Conservation (phyloP, 2,113 vertebrate genomes). For the Prietella phreatophila region DNA sequence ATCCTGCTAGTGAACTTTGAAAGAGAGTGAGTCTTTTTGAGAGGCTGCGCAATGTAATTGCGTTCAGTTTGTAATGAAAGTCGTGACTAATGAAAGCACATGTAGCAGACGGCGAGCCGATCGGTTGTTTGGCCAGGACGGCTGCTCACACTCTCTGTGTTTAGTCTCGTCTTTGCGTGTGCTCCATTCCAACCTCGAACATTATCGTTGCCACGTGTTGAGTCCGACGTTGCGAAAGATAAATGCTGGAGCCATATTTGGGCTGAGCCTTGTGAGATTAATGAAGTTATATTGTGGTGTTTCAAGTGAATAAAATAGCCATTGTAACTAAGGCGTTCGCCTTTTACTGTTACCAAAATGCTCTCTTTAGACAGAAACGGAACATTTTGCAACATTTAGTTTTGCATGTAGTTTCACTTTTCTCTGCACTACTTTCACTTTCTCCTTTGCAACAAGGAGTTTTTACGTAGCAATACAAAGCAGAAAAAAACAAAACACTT, state of each 20-base stretch:
- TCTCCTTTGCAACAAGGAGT: not conserved
- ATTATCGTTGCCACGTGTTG: conserved; percentile 15
- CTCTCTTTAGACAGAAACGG: not conserved
- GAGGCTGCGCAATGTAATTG: not conserved
- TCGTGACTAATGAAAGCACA: not conserved
- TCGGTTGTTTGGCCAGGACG: conserved; percentile 39
- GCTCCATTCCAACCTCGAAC: conserved; percentile 40
- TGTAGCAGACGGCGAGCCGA: conserved; percentile 9
- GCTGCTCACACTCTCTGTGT: conserved; percentile 30
- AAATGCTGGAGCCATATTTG: not conserved
- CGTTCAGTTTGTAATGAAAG: not conserved
- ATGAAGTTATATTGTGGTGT: not conserved
- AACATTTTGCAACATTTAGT: not conserved
- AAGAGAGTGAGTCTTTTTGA: not conserved
- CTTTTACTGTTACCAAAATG: too few relatives aligned
- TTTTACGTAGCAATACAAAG: not conserved
- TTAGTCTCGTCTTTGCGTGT: conserved; percentile 35
- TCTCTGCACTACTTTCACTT: conserved; percentile 18
- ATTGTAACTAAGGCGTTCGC: not conserved
- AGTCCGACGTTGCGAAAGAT: not conserved
- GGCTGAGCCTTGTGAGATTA: not conserved
- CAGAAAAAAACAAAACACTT: not conserved
- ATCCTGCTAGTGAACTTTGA: not conserved
- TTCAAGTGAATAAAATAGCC: not conserved
- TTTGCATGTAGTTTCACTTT: conserved; percentile 8